Base-by-base conservation (phyloP, 2,113 vertebrate genomes). In the Apus apus region DNA sequence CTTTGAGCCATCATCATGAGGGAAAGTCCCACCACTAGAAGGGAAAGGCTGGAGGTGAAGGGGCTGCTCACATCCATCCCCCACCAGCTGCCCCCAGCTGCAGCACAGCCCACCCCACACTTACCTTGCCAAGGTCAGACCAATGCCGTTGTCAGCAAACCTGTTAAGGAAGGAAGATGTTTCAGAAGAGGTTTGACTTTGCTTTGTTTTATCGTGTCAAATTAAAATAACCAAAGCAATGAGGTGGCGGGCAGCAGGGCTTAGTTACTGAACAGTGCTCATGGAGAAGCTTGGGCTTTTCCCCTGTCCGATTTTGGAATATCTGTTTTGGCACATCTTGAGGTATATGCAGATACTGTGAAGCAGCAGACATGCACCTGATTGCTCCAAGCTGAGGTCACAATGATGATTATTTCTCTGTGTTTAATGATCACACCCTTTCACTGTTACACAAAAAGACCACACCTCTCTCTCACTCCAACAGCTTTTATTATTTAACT, bases 141-240 rank as follows among this genome's bases (percentile, higher is more conserved):
- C 99, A 23, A 99, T 99, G 82, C 99, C 99, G 0, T 99, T 99
- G 98, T 99, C 99, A 79, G 99, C 99, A 97, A 99, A 99, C 97
- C 99, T 99, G 96, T 48, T 83, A 57, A 96, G 43, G 89, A 94
- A 97, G 45, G 45, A 60, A 71, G 32, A 6, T 20, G 32, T 20
- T 54, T 89, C 66, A 95, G 29, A 73, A 78, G 58, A 13, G 7
- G 25, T 71, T 40, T 85, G 57, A 17, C 3, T 17, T 6, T 11
- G 16, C 23, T 61, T 51, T 51, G 7, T 20, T 78, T 45, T 45
- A 12, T 54, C 48, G 30, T 1, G 17, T 18, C 78, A 40, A 40
- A 51, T 18, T 34, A 4, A 9, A 66, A 26, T 38, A 85, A 45
- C 16, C 8, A 68, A 67, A 60, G 8, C n/a, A 10, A 9, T 8